These are phyloP conservation scores for Coelinius sp. DNA, from an alignment of 2,888 invertebrate genomes.

Conservation along the genomic window DNA sequence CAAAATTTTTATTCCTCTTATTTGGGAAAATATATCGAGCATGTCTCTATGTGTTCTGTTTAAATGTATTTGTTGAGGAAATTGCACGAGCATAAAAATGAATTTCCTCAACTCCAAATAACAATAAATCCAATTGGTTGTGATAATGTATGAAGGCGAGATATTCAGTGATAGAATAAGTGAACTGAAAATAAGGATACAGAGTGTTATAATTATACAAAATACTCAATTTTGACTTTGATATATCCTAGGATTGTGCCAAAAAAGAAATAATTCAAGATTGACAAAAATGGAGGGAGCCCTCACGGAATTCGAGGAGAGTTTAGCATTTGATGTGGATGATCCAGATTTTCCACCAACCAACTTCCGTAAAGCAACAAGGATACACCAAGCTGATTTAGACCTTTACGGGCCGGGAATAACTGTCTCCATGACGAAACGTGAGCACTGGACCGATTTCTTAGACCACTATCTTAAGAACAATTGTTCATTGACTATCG, in stretches of 20 bases:
- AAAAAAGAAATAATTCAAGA: slow-evolving; percentile 6
- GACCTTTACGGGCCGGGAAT: slow-evolving; percentile 7
- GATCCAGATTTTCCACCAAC: slow-evolving; percentile 66
- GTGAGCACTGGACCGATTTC: slow-evolving; percentile 12
- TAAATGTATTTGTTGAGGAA: too few relatives aligned
- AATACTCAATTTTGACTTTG: slow-evolving; percentile 6
- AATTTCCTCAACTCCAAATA: too few relatives aligned
- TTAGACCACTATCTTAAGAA: background rate
- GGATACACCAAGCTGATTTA: slow-evolving; percentile 4
- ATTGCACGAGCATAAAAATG: too few relatives aligned
- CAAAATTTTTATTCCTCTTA: background rate
- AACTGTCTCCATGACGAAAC: slow-evolving; percentile 15
- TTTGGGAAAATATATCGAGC: background rate
- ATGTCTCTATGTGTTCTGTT: too few relatives aligned
- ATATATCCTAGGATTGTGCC: slow-evolving; percentile 26
- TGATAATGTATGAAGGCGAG: too few relatives aligned
- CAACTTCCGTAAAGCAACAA: slow-evolving; percentile 30
- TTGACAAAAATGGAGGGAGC: slow-evolving; percentile 52
- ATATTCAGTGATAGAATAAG: too few relatives aligned
- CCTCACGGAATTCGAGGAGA: slow-evolving; percentile 67
- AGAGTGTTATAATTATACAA: too few relatives aligned
- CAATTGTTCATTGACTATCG: background rate
- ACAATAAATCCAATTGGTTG: too few relatives aligned
- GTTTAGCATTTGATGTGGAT: slow-evolving; percentile 65
- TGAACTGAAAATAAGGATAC: too few relatives aligned